Evolutionary conservation across 2,797 vertebrate genomes (phyloP).

Genomic region (Staurois parvus): DNA sequence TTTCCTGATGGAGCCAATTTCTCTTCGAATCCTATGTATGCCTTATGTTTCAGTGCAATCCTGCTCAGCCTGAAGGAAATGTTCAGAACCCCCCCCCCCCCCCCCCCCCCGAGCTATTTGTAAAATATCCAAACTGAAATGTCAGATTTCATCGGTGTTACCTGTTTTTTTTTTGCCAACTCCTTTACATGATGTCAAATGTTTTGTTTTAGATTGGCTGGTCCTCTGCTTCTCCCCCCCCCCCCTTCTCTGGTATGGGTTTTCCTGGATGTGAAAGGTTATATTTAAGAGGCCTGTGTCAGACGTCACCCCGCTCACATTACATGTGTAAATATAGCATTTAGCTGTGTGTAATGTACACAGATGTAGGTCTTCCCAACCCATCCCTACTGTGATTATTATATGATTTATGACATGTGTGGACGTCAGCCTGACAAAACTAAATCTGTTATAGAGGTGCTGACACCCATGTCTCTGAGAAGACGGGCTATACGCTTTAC

Average conservation of each 20-base stretch:
- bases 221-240: not conserved
- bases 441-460: not conserved
- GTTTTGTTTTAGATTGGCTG: not conserved
- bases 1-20: no score
- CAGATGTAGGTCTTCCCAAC: not conserved
- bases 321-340: slow-evolving; percentile 8
- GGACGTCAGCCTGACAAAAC: not conserved
- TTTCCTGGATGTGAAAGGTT: not conserved
- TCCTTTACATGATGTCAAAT: no score
- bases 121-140: no score
- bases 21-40: no score
- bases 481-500: not conserved
- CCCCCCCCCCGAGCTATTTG: no score
- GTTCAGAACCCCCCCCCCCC: no score
- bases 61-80: no score
- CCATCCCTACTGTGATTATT: not conserved
- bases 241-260: not conserved
- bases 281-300: not conserved
- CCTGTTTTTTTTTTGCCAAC: no score
- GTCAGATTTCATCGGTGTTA: no score
- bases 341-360: not conserved
- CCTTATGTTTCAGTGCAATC: no score
- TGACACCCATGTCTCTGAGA: not conserved
- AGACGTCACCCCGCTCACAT: not conserved
- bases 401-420: not conserved